Percentiles rank a stretch among this genome's conserved stretches.
These are phyloP conservation scores for Umimayanthus kanabou DNA, from an alignment of 92 coral and sea anemone genomes.

Conservation along the genomic window DNA sequence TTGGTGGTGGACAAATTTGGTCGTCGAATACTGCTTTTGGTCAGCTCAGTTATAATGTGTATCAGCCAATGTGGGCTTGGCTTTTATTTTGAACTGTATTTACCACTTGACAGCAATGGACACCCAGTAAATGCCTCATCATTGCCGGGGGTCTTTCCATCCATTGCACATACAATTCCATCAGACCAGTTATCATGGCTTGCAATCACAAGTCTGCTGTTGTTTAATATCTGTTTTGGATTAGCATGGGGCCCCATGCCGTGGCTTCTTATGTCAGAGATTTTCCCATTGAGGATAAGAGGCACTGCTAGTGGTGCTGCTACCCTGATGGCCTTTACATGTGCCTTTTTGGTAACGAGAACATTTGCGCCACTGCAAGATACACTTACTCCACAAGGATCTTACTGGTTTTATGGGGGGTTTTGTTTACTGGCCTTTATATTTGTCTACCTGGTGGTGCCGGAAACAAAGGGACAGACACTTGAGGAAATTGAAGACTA, in stretches of 20 bases:
- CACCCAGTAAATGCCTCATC: constrained; percentile 25
- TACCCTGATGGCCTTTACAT: constrained; percentile 61
- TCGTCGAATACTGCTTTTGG: constrained; percentile 63
- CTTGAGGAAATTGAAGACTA: constrained; percentile 80
- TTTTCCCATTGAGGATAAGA: constrained; percentile 79
- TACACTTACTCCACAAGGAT: constrained; percentile 66
- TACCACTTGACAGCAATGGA: not conserved
- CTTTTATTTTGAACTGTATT: constrained; percentile 59
- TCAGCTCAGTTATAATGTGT: constrained; percentile 68
- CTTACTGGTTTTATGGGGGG: constrained; percentile 83
- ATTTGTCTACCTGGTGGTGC: constrained; percentile 66
- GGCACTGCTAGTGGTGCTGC: constrained; percentile 79
- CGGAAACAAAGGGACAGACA: constrained; percentile 88
- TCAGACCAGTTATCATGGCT: constrained; percentile 60
- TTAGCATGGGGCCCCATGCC: constrained; percentile 93
- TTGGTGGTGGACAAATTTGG: constrained; percentile 70
- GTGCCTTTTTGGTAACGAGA: constrained; percentile 69
- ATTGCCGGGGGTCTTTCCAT: constrained; percentile 22
- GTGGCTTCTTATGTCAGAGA: constrained; percentile 88
- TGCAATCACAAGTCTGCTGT: constrained; percentile 56
- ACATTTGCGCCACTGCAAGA: constrained; percentile 58
- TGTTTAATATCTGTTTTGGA: constrained; percentile 64
- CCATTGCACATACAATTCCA: constrained; percentile 27
- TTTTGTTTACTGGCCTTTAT: constrained; percentile 59
- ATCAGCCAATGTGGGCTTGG: constrained; percentile 70